A percentile compares a stretch with the other conserved stretches of the same genome.
These are phyloP conservation scores for Melanostoma scalare DNA, from an alignment of 2,888 invertebrate species.

Conservation along the genomic window DNA sequence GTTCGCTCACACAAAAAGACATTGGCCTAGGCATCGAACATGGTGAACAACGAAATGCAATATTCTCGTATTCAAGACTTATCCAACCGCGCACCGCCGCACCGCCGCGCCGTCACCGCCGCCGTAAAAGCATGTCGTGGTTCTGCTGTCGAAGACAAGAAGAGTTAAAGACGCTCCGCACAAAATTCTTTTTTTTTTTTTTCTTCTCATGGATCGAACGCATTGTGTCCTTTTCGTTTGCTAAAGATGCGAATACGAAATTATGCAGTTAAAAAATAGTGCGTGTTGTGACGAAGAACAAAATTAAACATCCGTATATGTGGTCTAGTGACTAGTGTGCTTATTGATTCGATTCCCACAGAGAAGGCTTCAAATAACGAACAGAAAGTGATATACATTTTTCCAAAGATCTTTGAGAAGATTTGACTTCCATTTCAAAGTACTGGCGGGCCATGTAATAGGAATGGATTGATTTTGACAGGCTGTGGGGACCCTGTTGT, in stretches of 20 bases:
- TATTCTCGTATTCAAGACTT: constrained; percentile 4
- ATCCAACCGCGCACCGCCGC: constrained; percentile 47
- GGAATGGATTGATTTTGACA: no score
- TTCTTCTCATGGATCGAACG: constrained; percentile 34
- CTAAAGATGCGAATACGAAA: constrained; percentile 67
- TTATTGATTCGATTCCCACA: no score
- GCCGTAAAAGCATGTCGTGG: constrained; percentile 69
- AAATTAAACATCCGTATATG: constrained; percentile 43
- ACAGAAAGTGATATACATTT: no score
- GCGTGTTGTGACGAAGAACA: constrained; percentile 64
- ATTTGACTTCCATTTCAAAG: constrained; percentile 30
- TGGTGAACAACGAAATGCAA: constrained; percentile 60
- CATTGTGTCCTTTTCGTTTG: constrained; percentile 43
- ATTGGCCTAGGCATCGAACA: constrained; percentile 55
- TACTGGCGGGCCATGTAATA: no score
- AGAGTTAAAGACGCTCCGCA: no score
- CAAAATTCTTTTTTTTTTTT: not conserved
- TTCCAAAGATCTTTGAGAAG: not conserved
- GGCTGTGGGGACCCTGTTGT: no score
- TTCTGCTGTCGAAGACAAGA: constrained; percentile 63
- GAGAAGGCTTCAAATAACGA: no score
- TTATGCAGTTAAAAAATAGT: constrained; percentile 73
- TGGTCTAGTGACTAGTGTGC: not conserved
- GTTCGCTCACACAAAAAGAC: constrained; percentile 59
- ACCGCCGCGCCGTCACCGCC: constrained; percentile 42